phyloP scores from a whole-genome alignment of 2,113 vertebrate species.

The Hypomesus transpacificus region DNA sequence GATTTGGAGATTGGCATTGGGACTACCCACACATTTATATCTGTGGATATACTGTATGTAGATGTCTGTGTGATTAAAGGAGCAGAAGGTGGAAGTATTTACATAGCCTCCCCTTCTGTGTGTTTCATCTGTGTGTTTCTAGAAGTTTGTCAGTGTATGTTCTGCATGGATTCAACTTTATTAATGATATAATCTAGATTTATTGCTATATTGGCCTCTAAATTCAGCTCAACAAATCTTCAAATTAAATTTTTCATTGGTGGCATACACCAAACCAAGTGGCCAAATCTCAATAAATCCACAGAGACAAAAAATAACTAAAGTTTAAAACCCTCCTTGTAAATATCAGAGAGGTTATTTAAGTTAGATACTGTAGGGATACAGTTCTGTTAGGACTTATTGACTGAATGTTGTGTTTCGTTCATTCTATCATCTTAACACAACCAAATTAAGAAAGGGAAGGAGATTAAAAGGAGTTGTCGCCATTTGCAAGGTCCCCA shows the following conservation, averaged over 20 bases:
- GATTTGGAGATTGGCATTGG: not conserved
- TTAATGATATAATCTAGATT: conserved; percentile 37
- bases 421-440: conserved; percentile 18
- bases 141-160: not conserved
- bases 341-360: conserved; percentile 50
- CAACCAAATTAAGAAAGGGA: not conserved
- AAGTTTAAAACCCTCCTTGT: conserved; percentile 51
- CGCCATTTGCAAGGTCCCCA: no score
- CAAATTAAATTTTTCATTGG: conserved; percentile 53
- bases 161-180: conserved; percentile 18
- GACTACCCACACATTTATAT: not conserved
- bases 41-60: not conserved
- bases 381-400: conserved; percentile 47
- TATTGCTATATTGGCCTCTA: conserved; percentile 43
- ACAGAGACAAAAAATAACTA: conserved; percentile 38
- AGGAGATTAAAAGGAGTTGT: no score
- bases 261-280: conserved; percentile 41
- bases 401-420: conserved; percentile 33
- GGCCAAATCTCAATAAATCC: conserved; percentile 60
- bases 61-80: not conserved
- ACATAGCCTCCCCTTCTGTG: not conserved
- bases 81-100: no score
- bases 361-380: conserved; percentile 41
- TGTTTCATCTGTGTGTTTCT: not conserved
- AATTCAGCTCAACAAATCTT: conserved; percentile 41